A percentile compares a stretch with the other conserved stretches of the same genome.
phyloP scores from a whole-genome alignment of 2,113 vertebrate genomes.

The Psittacara wagleri region DNA sequence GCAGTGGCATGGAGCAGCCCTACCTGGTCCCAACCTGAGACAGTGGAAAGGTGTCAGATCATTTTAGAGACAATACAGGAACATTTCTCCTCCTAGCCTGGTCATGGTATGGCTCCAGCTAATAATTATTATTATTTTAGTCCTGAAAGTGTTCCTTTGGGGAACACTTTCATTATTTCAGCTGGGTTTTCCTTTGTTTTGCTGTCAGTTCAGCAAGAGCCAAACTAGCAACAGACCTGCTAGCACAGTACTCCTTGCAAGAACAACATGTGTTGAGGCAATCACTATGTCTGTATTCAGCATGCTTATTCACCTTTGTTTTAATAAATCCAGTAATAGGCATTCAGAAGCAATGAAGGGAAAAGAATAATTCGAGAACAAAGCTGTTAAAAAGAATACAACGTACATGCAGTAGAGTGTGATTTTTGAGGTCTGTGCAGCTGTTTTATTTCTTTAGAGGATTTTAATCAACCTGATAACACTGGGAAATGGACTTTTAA shows the following conservation, averaged over 20 bases:
- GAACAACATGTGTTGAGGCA: constrained; percentile 37
- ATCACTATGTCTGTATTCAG: constrained; percentile 10
- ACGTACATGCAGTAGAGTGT: not conserved
- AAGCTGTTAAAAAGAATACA: constrained; percentile 36
- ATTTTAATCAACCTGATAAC: constrained; percentile 59
- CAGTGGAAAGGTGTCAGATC: not conserved
- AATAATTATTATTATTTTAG: constrained; percentile 6
- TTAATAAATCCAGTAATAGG: constrained; percentile 53
- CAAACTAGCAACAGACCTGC: not conserved
- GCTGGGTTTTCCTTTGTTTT: constrained; percentile 6
- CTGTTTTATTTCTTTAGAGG: constrained; percentile 49
- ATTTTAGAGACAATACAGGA: not conserved
- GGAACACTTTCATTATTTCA: not conserved
- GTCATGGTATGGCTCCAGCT: not conserved
- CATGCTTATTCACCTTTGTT: constrained; percentile 36
- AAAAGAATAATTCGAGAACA: constrained; percentile 45
- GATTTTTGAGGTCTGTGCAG: constrained; percentile 45
- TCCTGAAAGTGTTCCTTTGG: not conserved
- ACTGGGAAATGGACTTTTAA: constrained; percentile 5
- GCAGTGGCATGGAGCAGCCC: not conserved
- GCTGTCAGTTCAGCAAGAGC: not conserved
- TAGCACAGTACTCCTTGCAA: not conserved
- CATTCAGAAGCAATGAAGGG: constrained; percentile 35
- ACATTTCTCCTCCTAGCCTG: not conserved
- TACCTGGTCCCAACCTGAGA: too few relatives aligned